phyloP scores from a whole-genome alignment of 2,113 vertebrate species.

The Acinonyx jubatus region DNA sequence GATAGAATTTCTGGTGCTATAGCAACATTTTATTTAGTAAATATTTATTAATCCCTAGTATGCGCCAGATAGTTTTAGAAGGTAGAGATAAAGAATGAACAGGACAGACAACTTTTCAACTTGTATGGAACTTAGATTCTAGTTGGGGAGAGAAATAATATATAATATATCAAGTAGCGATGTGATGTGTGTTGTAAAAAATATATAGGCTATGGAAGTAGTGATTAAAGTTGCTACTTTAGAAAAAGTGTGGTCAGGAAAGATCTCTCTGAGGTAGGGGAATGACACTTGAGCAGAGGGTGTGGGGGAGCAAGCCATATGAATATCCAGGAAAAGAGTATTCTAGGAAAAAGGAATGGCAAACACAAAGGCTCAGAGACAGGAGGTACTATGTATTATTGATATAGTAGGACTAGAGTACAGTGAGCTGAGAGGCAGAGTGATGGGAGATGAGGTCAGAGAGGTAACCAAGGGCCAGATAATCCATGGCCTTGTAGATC shows the following conservation, averaged over 20 bases:
- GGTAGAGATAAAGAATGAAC: not conserved
- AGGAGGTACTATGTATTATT: not conserved
- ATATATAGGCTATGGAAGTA: not conserved
- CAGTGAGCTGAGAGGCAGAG: not conserved
- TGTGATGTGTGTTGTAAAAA: not conserved
- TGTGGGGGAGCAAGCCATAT: not conserved
- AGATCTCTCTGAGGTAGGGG: not conserved
- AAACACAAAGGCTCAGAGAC: not conserved
- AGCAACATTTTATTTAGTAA: constrained; percentile 3
- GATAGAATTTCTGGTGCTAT: not conserved
- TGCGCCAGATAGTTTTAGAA: not conserved
- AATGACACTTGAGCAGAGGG: not conserved
- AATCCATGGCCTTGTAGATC: not conserved
- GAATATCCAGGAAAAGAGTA: not conserved
- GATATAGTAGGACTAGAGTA: not conserved
- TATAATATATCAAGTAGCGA: not conserved
- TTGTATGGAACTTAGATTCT: not conserved
- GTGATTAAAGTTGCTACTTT: not conserved
- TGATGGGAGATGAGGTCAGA: not conserved
- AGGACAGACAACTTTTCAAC: not conserved
- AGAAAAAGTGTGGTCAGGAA: not conserved
- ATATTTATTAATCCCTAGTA: not conserved
- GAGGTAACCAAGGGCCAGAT: not conserved
- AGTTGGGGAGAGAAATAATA: not conserved
- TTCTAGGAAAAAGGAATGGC: not conserved